Conservation (phyloP, 2,113 vertebrate species). For the Cyanoderma ruficeps region DNA sequence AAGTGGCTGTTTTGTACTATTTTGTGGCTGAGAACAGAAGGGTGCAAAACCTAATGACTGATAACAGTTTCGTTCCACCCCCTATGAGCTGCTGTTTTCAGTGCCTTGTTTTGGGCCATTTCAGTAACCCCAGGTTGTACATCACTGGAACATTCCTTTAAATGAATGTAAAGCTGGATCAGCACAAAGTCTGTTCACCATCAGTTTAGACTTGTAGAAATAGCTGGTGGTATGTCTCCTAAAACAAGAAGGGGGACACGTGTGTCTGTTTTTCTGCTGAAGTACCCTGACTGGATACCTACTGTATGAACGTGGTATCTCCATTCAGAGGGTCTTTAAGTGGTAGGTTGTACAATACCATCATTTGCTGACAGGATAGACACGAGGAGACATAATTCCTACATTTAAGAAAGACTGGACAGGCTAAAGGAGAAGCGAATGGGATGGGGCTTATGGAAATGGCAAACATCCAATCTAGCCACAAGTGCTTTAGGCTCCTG, state of each 20-base stretch:
- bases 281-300: neutral
- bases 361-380: neutral
- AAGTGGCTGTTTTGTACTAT: neutral
- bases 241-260: neutral
- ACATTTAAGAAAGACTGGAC: neutral
- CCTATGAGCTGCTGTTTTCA: neutral
- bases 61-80: neutral
- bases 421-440: neutral
- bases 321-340: neutral
- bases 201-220: slow-evolving; percentile 21
- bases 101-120: neutral
- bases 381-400: neutral
- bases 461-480: neutral
- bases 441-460: neutral
- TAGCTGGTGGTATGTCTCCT: neutral
- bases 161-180: neutral
- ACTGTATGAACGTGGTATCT: neutral
- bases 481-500: slow-evolving; percentile 1
- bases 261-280: neutral
- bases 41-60: neutral
- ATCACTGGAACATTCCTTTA: neutral
- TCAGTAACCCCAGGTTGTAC: neutral
- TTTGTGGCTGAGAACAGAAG: neutral
- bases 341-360: neutral
- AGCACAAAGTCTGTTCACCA: neutral